Evolutionary conservation across 1,140 invertebrate species (phyloP).

Genomic region (Pogonomyrmex barbatus): DNA sequence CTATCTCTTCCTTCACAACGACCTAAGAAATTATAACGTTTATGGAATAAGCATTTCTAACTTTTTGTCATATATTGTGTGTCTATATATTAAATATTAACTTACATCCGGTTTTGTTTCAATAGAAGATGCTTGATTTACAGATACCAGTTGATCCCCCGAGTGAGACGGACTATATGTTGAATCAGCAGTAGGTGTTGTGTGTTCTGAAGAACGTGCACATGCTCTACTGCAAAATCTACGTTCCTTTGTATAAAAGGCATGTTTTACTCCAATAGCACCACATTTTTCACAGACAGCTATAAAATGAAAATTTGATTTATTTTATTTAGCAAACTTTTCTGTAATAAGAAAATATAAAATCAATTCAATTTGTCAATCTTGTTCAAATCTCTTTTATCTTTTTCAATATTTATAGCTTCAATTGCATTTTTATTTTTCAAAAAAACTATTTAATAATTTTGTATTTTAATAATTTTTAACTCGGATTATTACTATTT

Average conservation of each 20-base stretch:
- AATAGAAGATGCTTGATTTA: slow-evolving; percentile 72
- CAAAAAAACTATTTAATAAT: background rate
- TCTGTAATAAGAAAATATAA: background rate
- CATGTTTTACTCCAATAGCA: slow-evolving; percentile 95
- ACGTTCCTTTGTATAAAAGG: slow-evolving; percentile 95
- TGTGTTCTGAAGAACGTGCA: slow-evolving; percentile 87
- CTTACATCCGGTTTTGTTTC: slow-evolving; percentile 77
- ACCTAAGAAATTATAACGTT: slow-evolving; percentile 50
- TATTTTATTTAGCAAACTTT: slow-evolving; percentile 2
- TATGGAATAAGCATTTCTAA: background rate
- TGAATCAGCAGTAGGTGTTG: slow-evolving; percentile 81
- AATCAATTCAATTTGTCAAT: background rate
- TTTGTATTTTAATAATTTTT: background rate
- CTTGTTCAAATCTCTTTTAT: background rate
- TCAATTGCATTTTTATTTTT: background rate
- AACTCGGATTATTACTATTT: background rate
- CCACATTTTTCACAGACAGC: slow-evolving; percentile 96
- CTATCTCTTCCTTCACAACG: slow-evolving; percentile 71
- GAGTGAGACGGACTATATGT: slow-evolving; percentile 84
- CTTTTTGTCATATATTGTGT: background rate
- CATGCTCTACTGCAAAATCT: slow-evolving; percentile 92
- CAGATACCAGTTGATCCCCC: slow-evolving; percentile 70
- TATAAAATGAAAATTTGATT: slow-evolving; percentile 80
- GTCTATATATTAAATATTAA: slow-evolving; percentile 16
- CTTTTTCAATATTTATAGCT: background rate